Evolutionary conservation across 2,113 vertebrate species (phyloP).

Genomic region (Pterocles gutturalis): DNA sequence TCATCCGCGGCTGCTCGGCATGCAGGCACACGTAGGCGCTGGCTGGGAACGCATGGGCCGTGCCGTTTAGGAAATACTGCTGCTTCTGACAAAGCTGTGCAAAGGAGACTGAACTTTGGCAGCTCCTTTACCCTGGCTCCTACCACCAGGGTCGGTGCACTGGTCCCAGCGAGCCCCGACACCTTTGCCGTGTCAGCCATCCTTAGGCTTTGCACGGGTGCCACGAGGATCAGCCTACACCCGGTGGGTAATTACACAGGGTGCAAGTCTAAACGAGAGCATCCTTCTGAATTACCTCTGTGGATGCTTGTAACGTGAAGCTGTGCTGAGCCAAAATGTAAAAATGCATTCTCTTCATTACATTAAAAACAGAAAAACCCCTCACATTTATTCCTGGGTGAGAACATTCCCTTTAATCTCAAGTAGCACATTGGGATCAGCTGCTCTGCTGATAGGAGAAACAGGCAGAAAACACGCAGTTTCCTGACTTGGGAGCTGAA

Average conservation of each 20-base stretch:
- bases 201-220: neutral
- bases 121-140: neutral
- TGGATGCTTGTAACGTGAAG: neutral
- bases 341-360: accelerated
- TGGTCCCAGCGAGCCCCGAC: neutral
- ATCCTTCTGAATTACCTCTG: neutral
- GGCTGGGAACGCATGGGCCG: neutral
- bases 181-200: neutral
- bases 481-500: neutral
- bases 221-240: neutral
- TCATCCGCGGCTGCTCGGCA: neutral
- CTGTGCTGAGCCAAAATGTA: neutral
- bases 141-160: neutral
- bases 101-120: neutral
- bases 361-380: neutral
- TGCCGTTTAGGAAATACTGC: neutral
- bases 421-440: neutral
- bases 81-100: neutral
- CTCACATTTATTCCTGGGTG: neutral
- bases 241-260: neutral
- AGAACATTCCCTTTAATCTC: neutral
- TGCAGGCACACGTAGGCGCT: neutral
- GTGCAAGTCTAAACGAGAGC: neutral
- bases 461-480: neutral
- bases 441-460: neutral